These are phyloP conservation scores for Ips nitidus DNA, from an alignment of 1,140 invertebrate genomes.

Conservation along the genomic window DNA sequence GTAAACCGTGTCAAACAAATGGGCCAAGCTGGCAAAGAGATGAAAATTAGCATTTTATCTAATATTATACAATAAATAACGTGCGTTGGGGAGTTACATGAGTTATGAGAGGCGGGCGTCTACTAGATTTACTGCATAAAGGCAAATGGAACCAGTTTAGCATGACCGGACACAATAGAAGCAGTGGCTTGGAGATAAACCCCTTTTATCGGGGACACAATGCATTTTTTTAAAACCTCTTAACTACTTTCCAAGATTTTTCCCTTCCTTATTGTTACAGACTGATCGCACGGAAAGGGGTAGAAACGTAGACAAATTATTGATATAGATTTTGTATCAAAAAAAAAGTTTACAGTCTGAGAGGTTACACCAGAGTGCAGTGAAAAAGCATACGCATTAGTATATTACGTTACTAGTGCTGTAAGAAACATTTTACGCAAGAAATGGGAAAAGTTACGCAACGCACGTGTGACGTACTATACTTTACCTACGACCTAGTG, in stretches of 20 bases:
- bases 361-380: no score
- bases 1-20: slow-evolving; percentile 26
- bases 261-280: no score
- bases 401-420: no score
- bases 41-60: slow-evolving; percentile 44
- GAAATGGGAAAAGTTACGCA: no score
- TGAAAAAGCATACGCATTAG: no score
- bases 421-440: no score
- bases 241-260: slow-evolving; percentile 6
- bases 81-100: slow-evolving; percentile 16
- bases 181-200: slow-evolving; percentile 53
- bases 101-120: slow-evolving; percentile 20
- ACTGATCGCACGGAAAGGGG: no score
- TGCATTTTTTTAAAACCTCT: slow-evolving; percentile 12
- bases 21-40: slow-evolving; percentile 31
- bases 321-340: no score
- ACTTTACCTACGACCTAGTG: no score
- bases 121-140: slow-evolving; percentile 34
- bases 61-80: slow-evolving; percentile 41
- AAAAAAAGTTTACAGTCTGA: no score
- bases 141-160: slow-evolving; percentile 43
- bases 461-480: no score
- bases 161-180: slow-evolving; percentile 47
- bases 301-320: no score
- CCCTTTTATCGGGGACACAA: slow-evolving; percentile 2